Conservation (phyloP, 2,113 vertebrate genomes). For the Pygoscelis adeliae region DNA sequence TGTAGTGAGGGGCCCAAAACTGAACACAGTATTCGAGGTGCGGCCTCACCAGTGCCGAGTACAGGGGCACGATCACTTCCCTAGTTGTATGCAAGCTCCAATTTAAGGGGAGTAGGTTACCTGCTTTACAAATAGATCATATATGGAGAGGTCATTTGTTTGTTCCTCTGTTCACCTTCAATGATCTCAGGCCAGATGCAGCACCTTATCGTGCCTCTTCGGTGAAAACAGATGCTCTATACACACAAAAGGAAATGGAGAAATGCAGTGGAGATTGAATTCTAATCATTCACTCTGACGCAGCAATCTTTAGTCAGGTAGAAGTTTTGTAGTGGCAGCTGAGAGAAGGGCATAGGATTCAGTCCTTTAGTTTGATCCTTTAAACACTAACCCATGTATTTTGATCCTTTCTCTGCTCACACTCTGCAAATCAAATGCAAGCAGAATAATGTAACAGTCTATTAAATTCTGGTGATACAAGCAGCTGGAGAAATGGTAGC, state of each 20-base stretch:
- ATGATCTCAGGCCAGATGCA: neutral
- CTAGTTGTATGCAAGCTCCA: neutral
- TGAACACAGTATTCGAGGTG: too few relatives aligned
- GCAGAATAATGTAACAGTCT: neutral
- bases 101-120: neutral
- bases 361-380: neutral
- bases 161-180: neutral
- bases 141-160: neutral
- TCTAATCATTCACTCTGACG: neutral
- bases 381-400: neutral
- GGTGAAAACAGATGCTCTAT: neutral
- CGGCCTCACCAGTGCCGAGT: too few relatives aligned
- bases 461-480: neutral
- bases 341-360: neutral
- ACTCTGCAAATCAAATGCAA: neutral
- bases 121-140: neutral
- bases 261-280: neutral
- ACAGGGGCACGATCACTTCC: too few relatives aligned
- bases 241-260: neutral
- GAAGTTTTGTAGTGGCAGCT: neutral
- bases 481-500: constrained; percentile 36
- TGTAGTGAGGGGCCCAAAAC: too few relatives aligned
- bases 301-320: neutral
- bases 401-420: neutral
- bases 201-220: neutral